Conservation (phyloP, 2,888 invertebrate genomes). For the Thecophora atra region DNA sequence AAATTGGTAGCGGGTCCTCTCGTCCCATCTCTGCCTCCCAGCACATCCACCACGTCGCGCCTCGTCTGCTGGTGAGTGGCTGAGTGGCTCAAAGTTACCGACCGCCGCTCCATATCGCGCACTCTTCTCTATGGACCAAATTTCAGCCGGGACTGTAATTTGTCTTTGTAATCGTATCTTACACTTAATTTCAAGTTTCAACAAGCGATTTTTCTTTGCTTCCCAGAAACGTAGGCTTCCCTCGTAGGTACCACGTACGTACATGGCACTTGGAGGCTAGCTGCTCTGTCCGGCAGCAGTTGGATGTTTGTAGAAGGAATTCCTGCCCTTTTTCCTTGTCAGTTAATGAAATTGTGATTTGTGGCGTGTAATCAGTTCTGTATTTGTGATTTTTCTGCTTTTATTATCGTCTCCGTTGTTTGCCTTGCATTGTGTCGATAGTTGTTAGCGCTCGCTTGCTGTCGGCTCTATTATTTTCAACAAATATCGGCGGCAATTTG, state of each 20-base stretch:
- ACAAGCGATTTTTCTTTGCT: conserved; percentile 41
- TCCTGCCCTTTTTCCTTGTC: conserved; percentile 14
- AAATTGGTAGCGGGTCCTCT: conserved; percentile 26
- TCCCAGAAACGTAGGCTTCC: conserved; percentile 36
- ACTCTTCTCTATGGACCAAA: conserved; percentile 8
- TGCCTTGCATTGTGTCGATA: conserved; percentile 14
- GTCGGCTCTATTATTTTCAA: conserved; percentile 35
- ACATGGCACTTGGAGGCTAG: neutral
- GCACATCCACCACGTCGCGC: too few relatives aligned
- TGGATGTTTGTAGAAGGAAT: conserved; percentile 9
- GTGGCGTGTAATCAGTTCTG: conserved; percentile 39
- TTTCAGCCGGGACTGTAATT: conserved; percentile 41
- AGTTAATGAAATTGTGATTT: conserved; percentile 38
- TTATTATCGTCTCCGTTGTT: conserved; percentile 12
- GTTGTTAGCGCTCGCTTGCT: conserved; percentile 25
- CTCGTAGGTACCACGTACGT: neutral
- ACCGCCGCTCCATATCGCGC: neutral
- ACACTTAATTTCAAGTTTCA: conserved; percentile 47
- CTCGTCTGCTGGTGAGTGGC: neutral
- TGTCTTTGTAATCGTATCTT: conserved; percentile 49
- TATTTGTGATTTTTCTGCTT: conserved; percentile 1
- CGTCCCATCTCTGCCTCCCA: too few relatives aligned
- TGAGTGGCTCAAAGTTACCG: conserved; percentile 19
- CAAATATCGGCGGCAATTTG: conserved; percentile 29
- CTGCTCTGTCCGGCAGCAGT: neutral